Base-by-base conservation (phyloP, 2,113 vertebrate species). In the Scalopus aquaticus region DNA sequence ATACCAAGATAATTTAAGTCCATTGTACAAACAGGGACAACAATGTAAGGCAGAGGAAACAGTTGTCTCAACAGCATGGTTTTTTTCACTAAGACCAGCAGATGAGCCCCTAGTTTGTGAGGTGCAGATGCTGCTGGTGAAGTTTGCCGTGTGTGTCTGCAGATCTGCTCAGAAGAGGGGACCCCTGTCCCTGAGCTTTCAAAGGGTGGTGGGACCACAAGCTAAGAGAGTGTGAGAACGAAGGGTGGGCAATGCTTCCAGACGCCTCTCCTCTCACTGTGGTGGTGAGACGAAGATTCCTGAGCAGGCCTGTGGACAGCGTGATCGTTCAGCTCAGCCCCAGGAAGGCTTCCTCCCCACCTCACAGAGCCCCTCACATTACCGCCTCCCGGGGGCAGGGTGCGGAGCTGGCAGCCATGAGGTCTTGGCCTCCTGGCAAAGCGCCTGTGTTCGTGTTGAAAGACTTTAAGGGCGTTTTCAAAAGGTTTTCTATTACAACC, bases 101-200 rank as follows among this genome's bases (percentile, higher is more conserved):
- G 16, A 60, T 17, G 39, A 58, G 20, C 16, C 56, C 65, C 58
- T 1, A 8, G 11, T 16, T 11, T 49, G 20, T 44, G 65, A 69
- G 22, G 30, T 32, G 1, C 2, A 11, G 32, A 30, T 3, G 1
- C 10, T 35, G 24, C n/a, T 32, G 7, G 62, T 39, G 62, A 74
- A 60, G 26, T 35, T 39, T 32, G 24, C 15, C 1, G 6, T 22
- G n/a, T 30, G 6, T 56, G 37, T 60, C 46, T 44, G 44, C 39
- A 82, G 12, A 46, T 35, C 62, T 77, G 19, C 84, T 32, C 0
- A 0, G 9, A 58, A 17, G 24, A 70, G 16, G 80, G 51, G 35
- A 13, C 9, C 19, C 28, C 16, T 0, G 0, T 19, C 49, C n/a
- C 30, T 60, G 5, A 0, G 20, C 82, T 76, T 39, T 72, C 46